A percentile compares a stretch with the other conserved stretches of the same genome.
phyloP scores from a whole-genome alignment of 1,140 invertebrate species.

The Tachypleus tridentatus region DNA sequence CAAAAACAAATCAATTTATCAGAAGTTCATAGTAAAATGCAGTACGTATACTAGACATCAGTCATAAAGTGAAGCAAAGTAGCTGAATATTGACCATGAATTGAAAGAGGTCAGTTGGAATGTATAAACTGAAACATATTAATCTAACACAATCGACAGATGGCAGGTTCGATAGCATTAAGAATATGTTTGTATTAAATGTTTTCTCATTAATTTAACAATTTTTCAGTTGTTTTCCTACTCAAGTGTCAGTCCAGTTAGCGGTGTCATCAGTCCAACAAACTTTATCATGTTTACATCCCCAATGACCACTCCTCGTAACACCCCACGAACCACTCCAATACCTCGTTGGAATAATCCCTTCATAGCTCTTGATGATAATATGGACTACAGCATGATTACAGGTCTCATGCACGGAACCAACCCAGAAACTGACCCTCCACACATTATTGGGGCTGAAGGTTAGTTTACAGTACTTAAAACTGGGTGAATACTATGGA shows the following conservation, averaged over 20 bases:
- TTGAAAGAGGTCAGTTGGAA: no score
- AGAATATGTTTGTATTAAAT: neutral
- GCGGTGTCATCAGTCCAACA: constrained; percentile 76
- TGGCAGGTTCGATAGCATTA: neutral
- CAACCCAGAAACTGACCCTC: constrained; percentile 47
- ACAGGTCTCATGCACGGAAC: constrained; percentile 53
- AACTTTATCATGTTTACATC: constrained; percentile 79
- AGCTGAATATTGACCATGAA: no score
- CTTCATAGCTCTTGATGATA: constrained; percentile 76
- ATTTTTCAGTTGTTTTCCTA: constrained; percentile 19
- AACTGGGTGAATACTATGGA: neutral
- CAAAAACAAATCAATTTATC: no score
- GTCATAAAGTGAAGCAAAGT: no score
- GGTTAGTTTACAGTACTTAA: constrained; percentile 33
- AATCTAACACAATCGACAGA: no score
- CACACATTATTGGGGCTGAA: constrained; percentile 54
- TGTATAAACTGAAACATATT: no score
- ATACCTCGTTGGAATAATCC: constrained; percentile 73
- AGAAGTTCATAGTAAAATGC: no score
- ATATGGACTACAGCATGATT: constrained; percentile 71
- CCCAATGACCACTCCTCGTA: constrained; percentile 55
- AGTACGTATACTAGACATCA: no score
- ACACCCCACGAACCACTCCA: constrained; percentile 44
- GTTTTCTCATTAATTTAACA: neutral
- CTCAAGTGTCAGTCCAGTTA: constrained; percentile 35